phyloP scores from a whole-genome alignment of 2,888 invertebrate genomes.

The Microdon myrmicae region DNA sequence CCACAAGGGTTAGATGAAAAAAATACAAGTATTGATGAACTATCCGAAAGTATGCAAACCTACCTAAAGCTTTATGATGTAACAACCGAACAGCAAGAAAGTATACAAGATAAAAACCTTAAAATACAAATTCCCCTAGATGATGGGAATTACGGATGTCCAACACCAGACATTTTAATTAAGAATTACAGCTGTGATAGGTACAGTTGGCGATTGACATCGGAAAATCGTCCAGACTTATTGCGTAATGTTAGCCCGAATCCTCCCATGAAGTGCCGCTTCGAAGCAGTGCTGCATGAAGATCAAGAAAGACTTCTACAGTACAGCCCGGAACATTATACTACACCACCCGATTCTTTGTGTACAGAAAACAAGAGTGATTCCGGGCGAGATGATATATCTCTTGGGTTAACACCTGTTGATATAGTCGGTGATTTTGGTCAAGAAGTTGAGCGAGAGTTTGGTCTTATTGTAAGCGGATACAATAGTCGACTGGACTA shows the following conservation, averaged over 20 bases:
- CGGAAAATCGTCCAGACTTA: conserved; percentile 60
- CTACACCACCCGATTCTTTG: conserved; percentile 37
- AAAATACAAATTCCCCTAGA: conserved; percentile 44
- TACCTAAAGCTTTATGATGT: conserved; percentile 39
- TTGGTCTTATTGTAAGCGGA: conserved; percentile 62
- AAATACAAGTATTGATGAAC: conserved; percentile 31
- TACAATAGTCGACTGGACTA: conserved; percentile 56
- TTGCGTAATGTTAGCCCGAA: conserved; percentile 58
- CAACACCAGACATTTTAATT: conserved; percentile 62
- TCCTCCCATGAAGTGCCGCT: conserved; percentile 38
- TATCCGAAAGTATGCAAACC: conserved; percentile 29
- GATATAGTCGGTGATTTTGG: conserved; percentile 65
- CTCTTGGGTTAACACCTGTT: conserved; percentile 58
- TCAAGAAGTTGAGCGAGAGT: conserved; percentile 62
- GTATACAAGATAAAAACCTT: conserved; percentile 27
- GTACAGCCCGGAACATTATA: conserved; percentile 26
- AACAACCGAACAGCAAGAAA: conserved; percentile 38
- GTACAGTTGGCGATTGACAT: conserved; percentile 44
- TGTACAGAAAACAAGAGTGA: conserved; percentile 37
- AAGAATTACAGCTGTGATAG: conserved; percentile 55
- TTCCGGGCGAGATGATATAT: conserved; percentile 55
- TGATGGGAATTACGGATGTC: conserved; percentile 52
- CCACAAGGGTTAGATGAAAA: conserved; percentile 11
- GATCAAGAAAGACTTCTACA: conserved; percentile 26
- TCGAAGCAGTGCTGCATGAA: conserved; percentile 22